A percentile compares a stretch with the other conserved stretches of the same genome.
phyloP scores from a whole-genome alignment of 1,140 invertebrate genomes.

The Neelides sp. region DNA sequence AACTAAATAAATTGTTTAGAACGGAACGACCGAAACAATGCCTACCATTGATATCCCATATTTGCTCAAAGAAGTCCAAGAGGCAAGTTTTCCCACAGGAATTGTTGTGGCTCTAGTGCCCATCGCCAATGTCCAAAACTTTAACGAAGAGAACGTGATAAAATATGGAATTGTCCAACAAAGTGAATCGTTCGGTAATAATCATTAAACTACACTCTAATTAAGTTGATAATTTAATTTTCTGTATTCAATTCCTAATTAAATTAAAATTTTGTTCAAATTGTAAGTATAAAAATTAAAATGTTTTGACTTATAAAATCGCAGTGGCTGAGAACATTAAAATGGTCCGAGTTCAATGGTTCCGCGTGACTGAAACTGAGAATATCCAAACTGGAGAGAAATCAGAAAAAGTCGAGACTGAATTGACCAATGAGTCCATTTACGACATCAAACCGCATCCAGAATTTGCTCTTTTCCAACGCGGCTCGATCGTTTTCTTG shows the following conservation, averaged over 20 bases:
- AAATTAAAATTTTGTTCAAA: too few relatives aligned
- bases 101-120: slow-evolving; percentile 10
- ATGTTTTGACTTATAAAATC: too few relatives aligned
- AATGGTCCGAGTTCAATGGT: slow-evolving; percentile 16
- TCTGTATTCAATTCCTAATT: too few relatives aligned
- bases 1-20: too few relatives aligned
- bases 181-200: slow-evolving; percentile 16
- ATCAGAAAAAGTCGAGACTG: neutral
- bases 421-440: slow-evolving; percentile 18
- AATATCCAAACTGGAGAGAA: neutral
- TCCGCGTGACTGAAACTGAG: neutral
- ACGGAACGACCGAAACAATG: slow-evolving; percentile 11
- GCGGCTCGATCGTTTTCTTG: slow-evolving; percentile 22
- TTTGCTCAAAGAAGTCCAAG: neutral
- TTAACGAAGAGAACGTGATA: too few relatives aligned
- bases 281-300: too few relatives aligned
- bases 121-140: neutral
- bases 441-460: slow-evolving; percentile 17
- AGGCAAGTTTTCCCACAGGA: slow-evolving; percentile 14
- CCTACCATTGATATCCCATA: slow-evolving; percentile 8
- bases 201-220: too few relatives aligned
- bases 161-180: slow-evolving; percentile 20
- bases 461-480: slow-evolving; percentile 10
- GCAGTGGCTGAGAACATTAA: neutral
- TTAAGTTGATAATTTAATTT: too few relatives aligned